Evolutionary conservation across 2,888 invertebrate species (phyloP).

Genomic region (Athetis lepigone): DNA sequence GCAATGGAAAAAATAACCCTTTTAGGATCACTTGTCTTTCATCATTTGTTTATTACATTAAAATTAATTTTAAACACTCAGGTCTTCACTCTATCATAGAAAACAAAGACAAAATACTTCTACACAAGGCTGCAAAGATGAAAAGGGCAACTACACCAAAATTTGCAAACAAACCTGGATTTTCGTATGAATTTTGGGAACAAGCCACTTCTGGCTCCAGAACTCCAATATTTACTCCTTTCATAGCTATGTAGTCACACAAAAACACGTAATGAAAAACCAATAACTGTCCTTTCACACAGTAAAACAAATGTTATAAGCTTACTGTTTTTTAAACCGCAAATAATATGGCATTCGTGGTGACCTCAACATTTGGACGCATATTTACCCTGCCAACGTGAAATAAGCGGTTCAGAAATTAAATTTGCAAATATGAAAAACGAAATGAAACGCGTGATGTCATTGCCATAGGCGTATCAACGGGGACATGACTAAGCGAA

Average conservation of each 20-base stretch:
- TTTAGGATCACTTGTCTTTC: too few relatives aligned
- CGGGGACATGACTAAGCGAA: constrained; percentile 22
- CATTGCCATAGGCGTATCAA: constrained; percentile 40
- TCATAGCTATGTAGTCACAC: not conserved
- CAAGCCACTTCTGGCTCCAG: too few relatives aligned
- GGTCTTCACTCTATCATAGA: too few relatives aligned
- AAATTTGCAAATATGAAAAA: constrained; percentile 46
- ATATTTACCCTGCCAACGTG: constrained; percentile 40
- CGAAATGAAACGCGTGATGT: constrained; percentile 41
- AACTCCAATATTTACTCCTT: too few relatives aligned
- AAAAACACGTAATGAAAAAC: not conserved
- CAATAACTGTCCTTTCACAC: not conserved
- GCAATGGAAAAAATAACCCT: too few relatives aligned
- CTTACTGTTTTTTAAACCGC: constrained; percentile 41
- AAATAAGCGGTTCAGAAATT: constrained; percentile 46
- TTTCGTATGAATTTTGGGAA: too few relatives aligned
- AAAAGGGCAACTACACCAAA: too few relatives aligned
- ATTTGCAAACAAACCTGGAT: too few relatives aligned
- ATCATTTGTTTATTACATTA: too few relatives aligned
- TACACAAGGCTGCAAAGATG: too few relatives aligned
- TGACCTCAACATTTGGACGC: constrained; percentile 43
- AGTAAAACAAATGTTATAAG: constrained; percentile 22
- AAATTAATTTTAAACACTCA: too few relatives aligned
- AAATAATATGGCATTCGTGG: constrained; percentile 47
- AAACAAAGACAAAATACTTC: too few relatives aligned